Base-by-base conservation (phyloP, 2,888 invertebrate genomes). In the Fissipunctia ypsillon region DNA sequence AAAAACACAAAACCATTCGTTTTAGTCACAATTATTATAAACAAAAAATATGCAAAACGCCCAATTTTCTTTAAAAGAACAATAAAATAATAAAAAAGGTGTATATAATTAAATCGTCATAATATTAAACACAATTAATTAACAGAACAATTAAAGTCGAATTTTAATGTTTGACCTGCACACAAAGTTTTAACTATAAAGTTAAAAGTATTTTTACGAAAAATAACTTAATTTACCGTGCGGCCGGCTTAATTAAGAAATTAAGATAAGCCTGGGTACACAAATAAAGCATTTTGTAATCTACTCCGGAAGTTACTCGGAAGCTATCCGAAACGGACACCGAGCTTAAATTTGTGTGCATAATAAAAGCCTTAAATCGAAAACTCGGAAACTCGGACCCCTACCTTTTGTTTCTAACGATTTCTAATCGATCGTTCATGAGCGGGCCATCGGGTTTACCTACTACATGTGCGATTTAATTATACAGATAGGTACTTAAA, bases 291-390 rank as follows among this genome's bases (percentile, higher is more conserved):
- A 90, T 91, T 93, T 92, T 90, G 90, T 93, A 93, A 94, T 94
- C 94, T 94, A 92, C 89, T 80, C 93, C 94, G 95, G 95, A 95
- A 94, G 90, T 91, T 90, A 87, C 89, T 93, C 94, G 93, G 95
- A 94, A 95, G 95, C 93, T 90, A 90, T 90, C 90, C 91, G 89
- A 92, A 92, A 90, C 90, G 88, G 89, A 90, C 87, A 91, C 90
- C 88, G 84, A 88, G 85, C 84, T 84, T 83, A 91, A 93, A 92
- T 93, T 90, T 89, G 91, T 94, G 91, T 91, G 92, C 91, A 93
- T 94, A 93, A 93, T 93, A 91, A 93, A 91, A 88, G 79, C 81
- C 86, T 89, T 84, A 89, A 89, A 92, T 91, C 88, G 88, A 89
- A 88, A 88, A 81, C 65, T 84, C 79, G 78, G 60, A 88, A 88